Evolutionary conservation across 1,140 invertebrate genomes (phyloP), one percentile per base, ranked within the genome.

Genomic region (Steinernema khuongi): DNA sequence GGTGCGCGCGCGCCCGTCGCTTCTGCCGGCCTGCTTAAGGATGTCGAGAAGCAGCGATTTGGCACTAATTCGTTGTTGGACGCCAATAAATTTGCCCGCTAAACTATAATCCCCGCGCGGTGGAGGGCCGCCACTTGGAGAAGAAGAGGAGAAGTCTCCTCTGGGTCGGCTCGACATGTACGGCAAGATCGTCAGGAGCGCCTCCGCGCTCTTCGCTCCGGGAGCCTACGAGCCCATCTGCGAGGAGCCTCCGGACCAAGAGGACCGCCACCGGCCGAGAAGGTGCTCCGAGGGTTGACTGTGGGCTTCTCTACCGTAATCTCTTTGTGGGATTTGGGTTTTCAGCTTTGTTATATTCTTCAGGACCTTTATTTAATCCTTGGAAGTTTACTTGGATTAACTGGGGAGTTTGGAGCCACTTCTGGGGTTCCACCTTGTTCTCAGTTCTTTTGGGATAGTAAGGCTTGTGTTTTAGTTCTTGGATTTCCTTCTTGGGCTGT

Each of bases 21-120:
- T 22, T 2, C 50, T 22, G 50, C 22, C 50, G 11, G 14, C 26
- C 11, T 14, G 14, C 50, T 60, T 22, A 60, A 60, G 50, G 50
- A 60, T 60, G 50, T 60, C 50, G 50, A 22, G 50, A 60, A 60
- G 50, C 50, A 60, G 50, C 50, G 50, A 60, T 60, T 60, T 60
- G 50, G 50, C 50, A 60, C 50, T 60, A 60, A 60, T 60, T 60
- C 50, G 50, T 60, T 60, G 50, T 26, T 7, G 50, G 50, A 60
- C 50, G 50, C 50, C 50, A 22, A 60, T 60, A 60, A 60, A 60
- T 60, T 60, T 60, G 50, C 50, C 7, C n/a, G n/a, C n/a, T 60
- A 60, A 60, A 60, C 50, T 60, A 60, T 60, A 60, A 60, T 60
- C 50, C 50, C 50, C 50, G 50, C 50, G 50, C 7, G 50, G 50